phyloP scores from a whole-genome alignment of 2,888 invertebrate genomes.

The Opisthograptis luteolata region DNA sequence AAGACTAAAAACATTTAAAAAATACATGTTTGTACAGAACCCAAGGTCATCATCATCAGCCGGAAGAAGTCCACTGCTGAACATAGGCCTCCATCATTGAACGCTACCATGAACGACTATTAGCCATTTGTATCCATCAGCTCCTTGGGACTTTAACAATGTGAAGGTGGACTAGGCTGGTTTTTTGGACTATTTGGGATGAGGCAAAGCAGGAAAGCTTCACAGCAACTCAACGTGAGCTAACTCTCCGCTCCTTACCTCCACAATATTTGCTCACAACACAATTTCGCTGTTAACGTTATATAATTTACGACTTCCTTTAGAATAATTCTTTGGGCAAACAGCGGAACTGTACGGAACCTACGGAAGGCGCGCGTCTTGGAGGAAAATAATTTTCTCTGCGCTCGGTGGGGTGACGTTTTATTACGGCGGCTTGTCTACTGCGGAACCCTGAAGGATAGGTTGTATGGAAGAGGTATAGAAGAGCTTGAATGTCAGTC shows the following conservation, averaged over 20 bases:
- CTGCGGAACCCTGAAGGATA: constrained; percentile 18
- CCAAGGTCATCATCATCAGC: too few relatives aligned
- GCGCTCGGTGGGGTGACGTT: constrained; percentile 33
- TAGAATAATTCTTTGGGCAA: constrained; percentile 36
- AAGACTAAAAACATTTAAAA: too few relatives aligned
- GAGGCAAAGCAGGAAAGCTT: not conserved
- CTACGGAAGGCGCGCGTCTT: constrained; percentile 18
- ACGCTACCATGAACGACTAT: too few relatives aligned
- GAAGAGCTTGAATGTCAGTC: too few relatives aligned
- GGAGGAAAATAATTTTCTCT: constrained; percentile 45
- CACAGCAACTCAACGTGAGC: not conserved
- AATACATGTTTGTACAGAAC: too few relatives aligned
- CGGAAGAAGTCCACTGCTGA: too few relatives aligned
- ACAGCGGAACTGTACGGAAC: constrained; percentile 31
- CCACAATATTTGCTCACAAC: constrained; percentile 28
- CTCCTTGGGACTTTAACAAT: too few relatives aligned
- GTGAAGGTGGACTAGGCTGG: too few relatives aligned
- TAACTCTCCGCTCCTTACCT: not conserved
- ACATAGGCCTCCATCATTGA: too few relatives aligned
- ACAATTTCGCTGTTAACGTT: constrained; percentile 28
- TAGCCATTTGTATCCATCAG: too few relatives aligned
- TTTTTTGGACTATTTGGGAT: too few relatives aligned
- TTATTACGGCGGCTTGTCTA: constrained; percentile 40
- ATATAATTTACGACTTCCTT: constrained; percentile 32
- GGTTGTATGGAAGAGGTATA: constrained; percentile 6